Evolutionary conservation across 2,113 vertebrate species (phyloP), one percentile per base, ranked within the genome.

Genomic region (Melanocharis versteri): DNA sequence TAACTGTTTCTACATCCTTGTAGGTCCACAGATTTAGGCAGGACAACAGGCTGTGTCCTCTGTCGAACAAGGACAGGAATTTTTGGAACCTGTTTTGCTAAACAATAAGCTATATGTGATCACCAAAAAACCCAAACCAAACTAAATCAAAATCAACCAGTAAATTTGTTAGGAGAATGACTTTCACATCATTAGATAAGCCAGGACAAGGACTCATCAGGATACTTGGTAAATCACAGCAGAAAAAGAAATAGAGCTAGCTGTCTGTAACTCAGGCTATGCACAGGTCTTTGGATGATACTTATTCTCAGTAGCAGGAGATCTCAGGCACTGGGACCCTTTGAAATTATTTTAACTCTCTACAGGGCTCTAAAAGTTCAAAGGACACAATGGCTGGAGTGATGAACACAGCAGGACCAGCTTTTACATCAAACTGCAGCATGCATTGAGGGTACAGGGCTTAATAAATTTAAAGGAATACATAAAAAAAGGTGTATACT

Each of bases 401-500:
- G 1, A 45, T 26, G 10, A 83, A 13, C 19, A 75, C 39, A 82
- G 50, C 21, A 78, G 47, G 8, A 50, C 7, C 13, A 75, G 6
- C 8, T 82, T 78, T 85, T 47, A 31, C 20, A 33, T 31, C 10
- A 57, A 83, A 76, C 10, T 64, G 30, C 24, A 56, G 16, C 15
- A 48, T 15, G 1, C 7, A 39, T 7, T 76, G 11, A 65, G 8
- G 5, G 2, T 35, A 28, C 1, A 48, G 2, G 3, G 1, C 54
- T 69, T 56, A 37, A 44, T 10, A 53, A 50, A 3, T 45, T 50
- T 76, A 80, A 86, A 73, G 23, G 10, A 65, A 7, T 27, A 45
- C 3, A 1, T 68, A 28, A 75, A 90, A 37, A 75, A 83, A 71
- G 9, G 37, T 28, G 3, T 68, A 54, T 80, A 65, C 27, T 77